phyloP scores from a whole-genome alignment of 1,140 invertebrate species.

The Papilio polytes region DNA sequence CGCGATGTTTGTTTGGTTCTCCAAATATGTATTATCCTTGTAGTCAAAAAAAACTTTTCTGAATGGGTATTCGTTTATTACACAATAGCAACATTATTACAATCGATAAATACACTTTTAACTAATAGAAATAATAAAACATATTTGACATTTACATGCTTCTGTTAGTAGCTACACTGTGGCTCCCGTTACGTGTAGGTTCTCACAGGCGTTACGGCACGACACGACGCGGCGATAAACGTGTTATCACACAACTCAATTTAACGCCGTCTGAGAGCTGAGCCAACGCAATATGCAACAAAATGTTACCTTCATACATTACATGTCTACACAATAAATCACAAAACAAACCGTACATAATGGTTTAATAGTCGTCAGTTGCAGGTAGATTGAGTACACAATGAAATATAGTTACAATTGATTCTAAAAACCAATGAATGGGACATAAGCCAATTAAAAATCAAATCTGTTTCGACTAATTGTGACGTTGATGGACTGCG shows the following conservation, averaged over 20 bases:
- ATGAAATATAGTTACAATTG: neutral
- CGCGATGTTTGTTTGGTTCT: no score
- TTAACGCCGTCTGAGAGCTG: neutral
- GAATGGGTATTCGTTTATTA: no score
- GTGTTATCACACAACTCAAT: neutral
- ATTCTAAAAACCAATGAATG: constrained; percentile 5
- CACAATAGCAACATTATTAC: no score
- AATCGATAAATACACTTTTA: no score
- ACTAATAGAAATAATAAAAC: no score
- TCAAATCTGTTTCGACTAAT: constrained; percentile 7
- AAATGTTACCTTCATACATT: no score
- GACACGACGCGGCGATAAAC: neutral
- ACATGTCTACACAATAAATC: neutral
- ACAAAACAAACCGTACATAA: neutral
- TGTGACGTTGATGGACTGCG: neutral
- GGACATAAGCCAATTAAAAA: constrained; percentile 11
- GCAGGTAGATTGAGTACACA: neutral
- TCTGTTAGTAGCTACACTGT: neutral
- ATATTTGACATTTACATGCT: neutral
- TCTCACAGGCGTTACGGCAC: neutral
- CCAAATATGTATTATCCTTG: no score
- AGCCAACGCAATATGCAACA: neutral
- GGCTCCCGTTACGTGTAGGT: neutral
- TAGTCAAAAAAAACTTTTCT: no score
- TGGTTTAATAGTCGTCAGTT: neutral